Percentiles rank a stretch among this genome's conserved stretches.
phyloP scores from a whole-genome alignment of 1,140 invertebrate species.

The Anastrepha obliqua region DNA sequence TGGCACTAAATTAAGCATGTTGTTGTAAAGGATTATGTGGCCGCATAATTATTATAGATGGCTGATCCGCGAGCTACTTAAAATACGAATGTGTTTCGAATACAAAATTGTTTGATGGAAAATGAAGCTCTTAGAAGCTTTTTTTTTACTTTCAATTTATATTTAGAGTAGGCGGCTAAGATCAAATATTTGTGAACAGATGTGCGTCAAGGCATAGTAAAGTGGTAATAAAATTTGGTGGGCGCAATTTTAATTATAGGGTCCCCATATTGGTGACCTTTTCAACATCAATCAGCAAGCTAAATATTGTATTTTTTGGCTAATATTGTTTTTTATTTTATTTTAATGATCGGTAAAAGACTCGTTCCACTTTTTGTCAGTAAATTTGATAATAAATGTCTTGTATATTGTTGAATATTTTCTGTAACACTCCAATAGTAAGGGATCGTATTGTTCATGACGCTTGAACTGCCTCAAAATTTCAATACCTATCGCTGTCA shows the following conservation, averaged over 20 bases:
- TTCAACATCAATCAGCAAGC: background rate
- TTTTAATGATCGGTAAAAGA: too few relatives aligned
- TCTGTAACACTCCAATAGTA: too few relatives aligned
- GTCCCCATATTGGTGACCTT: conserved; percentile 12
- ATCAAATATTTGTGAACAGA: background rate
- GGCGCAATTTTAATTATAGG: conserved; percentile 8
- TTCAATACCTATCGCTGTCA: too few relatives aligned
- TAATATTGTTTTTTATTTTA: too few relatives aligned
- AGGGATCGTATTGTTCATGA: too few relatives aligned
- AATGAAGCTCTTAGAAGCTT: background rate
- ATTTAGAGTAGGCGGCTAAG: background rate
- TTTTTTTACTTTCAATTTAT: background rate
- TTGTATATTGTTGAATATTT: too few relatives aligned
- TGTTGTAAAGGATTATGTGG: conserved; percentile 30
- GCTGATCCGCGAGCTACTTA: background rate
- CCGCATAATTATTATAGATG: conserved; percentile 37
- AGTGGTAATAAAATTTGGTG: conserved; percentile 18
- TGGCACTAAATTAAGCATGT: background rate
- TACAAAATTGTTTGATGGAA: background rate
- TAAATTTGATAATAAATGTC: too few relatives aligned
- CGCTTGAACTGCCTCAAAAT: too few relatives aligned
- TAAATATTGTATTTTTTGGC: too few relatives aligned
- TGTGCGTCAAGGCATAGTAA: background rate
- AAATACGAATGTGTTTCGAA: background rate
- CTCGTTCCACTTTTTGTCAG: too few relatives aligned